Conservation (phyloP, 2,113 vertebrate species). For the Eretmochelys imbricata region DNA sequence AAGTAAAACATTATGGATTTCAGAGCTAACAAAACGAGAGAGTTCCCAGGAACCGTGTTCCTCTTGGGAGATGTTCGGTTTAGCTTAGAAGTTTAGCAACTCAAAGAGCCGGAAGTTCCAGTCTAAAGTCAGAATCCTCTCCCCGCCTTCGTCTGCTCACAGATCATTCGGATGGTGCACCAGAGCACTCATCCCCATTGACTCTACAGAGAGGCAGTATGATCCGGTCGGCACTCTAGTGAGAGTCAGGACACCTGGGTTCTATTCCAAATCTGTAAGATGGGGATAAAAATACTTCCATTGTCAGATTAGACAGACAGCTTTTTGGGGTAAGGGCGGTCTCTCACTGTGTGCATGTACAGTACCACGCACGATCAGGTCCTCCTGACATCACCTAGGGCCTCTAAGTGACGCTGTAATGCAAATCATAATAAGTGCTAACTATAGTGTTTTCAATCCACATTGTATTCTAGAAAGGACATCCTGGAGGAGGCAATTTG, state of each 20-base stretch:
- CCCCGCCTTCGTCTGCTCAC: neutral
- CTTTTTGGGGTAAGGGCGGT: neutral
- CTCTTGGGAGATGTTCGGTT: conserved; percentile 4
- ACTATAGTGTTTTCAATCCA: neutral
- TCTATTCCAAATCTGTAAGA: neutral
- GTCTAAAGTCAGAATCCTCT: neutral
- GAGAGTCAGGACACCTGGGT: neutral
- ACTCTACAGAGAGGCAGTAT: neutral
- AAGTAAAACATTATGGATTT: conserved; percentile 43
- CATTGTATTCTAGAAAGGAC: neutral
- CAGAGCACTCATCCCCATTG: neutral
- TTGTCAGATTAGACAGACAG: neutral
- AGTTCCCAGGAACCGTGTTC: conserved; percentile 39
- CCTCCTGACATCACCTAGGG: neutral
- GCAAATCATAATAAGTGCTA: neutral
- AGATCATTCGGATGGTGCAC: neutral
- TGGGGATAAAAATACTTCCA: neutral
- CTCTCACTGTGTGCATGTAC: neutral
- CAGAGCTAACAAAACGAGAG: conserved; percentile 19
- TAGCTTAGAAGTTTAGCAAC: rapidly evolving
- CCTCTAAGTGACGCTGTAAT: neutral
- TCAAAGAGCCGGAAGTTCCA: conserved; percentile 1
- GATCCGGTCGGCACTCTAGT: neutral
- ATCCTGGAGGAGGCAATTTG: neutral
- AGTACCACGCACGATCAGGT: neutral